phyloP scores from a whole-genome alignment of 2,888 invertebrate species.

The Tetrapedia diversipes region DNA sequence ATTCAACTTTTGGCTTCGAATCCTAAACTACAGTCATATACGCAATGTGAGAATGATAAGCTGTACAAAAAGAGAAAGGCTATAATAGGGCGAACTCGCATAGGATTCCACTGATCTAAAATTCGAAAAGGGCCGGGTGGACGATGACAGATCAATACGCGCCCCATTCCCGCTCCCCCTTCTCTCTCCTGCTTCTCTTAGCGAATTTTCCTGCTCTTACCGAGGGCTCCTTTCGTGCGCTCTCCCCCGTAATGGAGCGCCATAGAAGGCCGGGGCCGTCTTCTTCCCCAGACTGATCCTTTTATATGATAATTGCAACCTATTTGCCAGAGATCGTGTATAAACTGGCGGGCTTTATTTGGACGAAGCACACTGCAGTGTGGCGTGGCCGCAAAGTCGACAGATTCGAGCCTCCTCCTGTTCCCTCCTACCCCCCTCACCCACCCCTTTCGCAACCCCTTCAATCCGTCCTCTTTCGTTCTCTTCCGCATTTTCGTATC shows the following conservation, averaged over 20 bases:
- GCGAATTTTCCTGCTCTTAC: constrained; percentile 51
- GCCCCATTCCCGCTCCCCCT: constrained; percentile 38
- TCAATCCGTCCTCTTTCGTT: constrained; percentile 17
- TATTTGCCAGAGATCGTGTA: constrained; percentile 78
- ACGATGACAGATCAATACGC: constrained; percentile 76
- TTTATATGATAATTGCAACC: constrained; percentile 81
- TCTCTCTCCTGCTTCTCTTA: constrained; percentile 3
- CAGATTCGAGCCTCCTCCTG: constrained; percentile 51
- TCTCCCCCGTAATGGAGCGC: constrained; percentile 63
- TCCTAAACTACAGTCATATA: no score
- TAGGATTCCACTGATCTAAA: constrained; percentile 70
- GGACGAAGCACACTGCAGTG: constrained; percentile 63
- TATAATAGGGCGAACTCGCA: constrained; percentile 59
- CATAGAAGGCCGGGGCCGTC: constrained; percentile 63
- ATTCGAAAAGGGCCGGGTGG: constrained; percentile 71
- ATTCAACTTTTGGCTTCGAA: no score
- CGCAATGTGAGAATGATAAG: no score
- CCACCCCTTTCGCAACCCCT: no score
- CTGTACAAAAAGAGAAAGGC: no score
- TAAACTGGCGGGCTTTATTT: constrained; percentile 77
- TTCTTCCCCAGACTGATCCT: constrained; percentile 73
- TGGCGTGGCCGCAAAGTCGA: constrained; percentile 49
- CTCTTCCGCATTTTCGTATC: not conserved
- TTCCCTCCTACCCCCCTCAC: constrained; percentile 16
- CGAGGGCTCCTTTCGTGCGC: constrained; percentile 63